Base-by-base conservation (phyloP, 2,113 vertebrate species). In the Sinocyclocheilus maitianheensis region DNA sequence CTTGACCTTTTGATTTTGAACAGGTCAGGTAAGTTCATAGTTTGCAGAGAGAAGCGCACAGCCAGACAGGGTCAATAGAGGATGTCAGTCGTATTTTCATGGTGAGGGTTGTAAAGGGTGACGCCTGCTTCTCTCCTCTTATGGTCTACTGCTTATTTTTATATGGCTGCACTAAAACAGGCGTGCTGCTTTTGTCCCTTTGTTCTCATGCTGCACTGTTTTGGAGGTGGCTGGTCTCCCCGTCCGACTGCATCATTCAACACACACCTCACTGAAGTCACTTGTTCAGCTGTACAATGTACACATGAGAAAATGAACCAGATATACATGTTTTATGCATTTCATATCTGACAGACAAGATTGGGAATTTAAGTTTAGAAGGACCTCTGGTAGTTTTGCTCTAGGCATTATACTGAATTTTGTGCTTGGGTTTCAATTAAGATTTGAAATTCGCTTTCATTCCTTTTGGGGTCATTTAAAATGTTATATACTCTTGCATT, bases 121-220 rank as follows among this genome's bases (percentile, higher is more conserved):
- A 20, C 77, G 43, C 77, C 60, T 86, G 55, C 65, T 79, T 85
- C 30, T 80, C 37, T 81, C 43, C 11, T 74, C 46, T 62, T 76
- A 26, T 14, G 34, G 74, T 81, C 60, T 84, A 12, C 86, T 87
- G 69, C 82, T 87, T 67, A 85, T 86, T 74, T 51, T 65, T 81
- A 65, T 71, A 81, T 76, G 79, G 88, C 88, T 89, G 83, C 26
- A 79, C 79, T 87, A 87, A 87, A 87, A 67, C 71, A 62, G 30
- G 77, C 58, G 40, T 78, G 67, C 53, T 86, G 58, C 83, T 85
- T 86, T 78, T 87, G 60, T 84, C 69, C 76, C 24, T 87, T 65
- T 74, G 51, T 82, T 63, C 76, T 43, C 65, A n/a, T 74, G n/a
- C 81, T 84, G 84, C 51, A 20, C 20, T 84, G 3, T 48, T 84